A percentile compares a stretch with the other conserved stretches of the same genome.
Evolutionary conservation across 2,113 vertebrate species (phyloP).

Genomic region (Oxygymnocypris stewartii): DNA sequence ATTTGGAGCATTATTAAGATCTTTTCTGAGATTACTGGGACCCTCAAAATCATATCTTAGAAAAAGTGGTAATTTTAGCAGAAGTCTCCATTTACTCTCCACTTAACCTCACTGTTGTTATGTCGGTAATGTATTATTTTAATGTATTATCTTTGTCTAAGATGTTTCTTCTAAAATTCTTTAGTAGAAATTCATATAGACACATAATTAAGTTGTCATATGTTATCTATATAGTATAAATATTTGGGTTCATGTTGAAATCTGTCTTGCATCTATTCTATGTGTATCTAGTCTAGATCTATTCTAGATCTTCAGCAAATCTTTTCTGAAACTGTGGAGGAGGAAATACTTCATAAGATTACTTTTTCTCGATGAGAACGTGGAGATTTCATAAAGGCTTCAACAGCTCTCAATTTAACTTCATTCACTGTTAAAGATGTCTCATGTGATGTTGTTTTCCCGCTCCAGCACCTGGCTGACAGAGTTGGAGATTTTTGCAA

Average conservation of each 20-base stretch:
- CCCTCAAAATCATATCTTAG: no score
- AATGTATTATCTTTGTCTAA: no score
- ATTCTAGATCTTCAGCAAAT: background rate
- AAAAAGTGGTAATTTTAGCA: no score
- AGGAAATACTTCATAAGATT: background rate
- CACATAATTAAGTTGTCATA: no score
- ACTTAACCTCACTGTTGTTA: no score
- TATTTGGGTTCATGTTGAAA: background rate
- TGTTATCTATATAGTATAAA: background rate
- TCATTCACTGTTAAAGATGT: background rate
- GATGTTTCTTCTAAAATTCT: no score
- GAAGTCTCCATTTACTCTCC: no score
- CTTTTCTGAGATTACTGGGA: background rate
- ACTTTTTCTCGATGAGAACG: background rate
- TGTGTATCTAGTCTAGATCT: no score
- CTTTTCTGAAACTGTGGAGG: background rate
- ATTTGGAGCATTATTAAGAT: background rate
- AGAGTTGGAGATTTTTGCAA: constrained; percentile 96
- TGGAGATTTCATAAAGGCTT: background rate
- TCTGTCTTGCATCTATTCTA: background rate
- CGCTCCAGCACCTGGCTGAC: constrained; percentile 94
- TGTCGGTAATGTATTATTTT: no score
- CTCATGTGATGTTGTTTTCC: background rate
- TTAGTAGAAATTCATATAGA: no score
- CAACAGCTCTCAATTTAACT: background rate